Conservation (phyloP, 2,113 vertebrate species). For the Limanda limanda region DNA sequence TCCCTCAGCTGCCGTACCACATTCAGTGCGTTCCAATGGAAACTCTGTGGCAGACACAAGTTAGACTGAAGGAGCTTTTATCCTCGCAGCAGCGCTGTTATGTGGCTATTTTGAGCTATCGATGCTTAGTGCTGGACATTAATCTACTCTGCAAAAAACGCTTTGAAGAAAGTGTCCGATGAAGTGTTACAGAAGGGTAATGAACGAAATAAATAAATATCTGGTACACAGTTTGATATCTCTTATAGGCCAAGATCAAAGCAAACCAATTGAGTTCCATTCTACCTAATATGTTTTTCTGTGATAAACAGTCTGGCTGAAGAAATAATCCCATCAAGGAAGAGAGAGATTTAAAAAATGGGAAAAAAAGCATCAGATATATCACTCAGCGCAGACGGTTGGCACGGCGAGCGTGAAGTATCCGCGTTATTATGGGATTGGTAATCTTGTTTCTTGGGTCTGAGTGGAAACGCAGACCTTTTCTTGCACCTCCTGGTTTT, state of each 20-base stretch:
- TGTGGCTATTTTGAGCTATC: constrained; percentile 72
- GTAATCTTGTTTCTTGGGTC: constrained; percentile 76
- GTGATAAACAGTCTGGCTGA: constrained; percentile 79
- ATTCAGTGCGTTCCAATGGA: constrained; percentile 19
- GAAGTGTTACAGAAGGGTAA: constrained; percentile 72
- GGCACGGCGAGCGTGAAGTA: constrained; percentile 62
- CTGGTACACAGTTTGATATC: constrained; percentile 75
- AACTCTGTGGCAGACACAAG: constrained; percentile 30
- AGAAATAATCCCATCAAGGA: constrained; percentile 81
- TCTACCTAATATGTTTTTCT: constrained; percentile 79
- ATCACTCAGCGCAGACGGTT: constrained; percentile 68
- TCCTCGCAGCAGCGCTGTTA: constrained; percentile 57
- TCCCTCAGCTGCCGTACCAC: constrained; percentile 20
- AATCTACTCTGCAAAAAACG: constrained; percentile 68
- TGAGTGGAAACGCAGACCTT: constrained; percentile 66
- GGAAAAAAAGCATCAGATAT: constrained; percentile 67
- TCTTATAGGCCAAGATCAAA: constrained; percentile 75
- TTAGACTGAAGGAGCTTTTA: constrained; percentile 60
- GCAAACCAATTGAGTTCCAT: constrained; percentile 76
- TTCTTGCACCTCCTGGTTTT: constrained; percentile 48
- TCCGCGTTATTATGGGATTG: constrained; percentile 75
- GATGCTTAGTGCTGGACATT: constrained; percentile 75
- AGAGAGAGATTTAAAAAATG: constrained; percentile 68
- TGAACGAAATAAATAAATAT: constrained; percentile 75
- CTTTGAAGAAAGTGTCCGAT: constrained; percentile 76